Percentiles rank a stretch among this genome's conserved stretches.
Evolutionary conservation across 2,888 invertebrate species (phyloP).

Genomic region (Phragmatobia fuliginosa): DNA sequence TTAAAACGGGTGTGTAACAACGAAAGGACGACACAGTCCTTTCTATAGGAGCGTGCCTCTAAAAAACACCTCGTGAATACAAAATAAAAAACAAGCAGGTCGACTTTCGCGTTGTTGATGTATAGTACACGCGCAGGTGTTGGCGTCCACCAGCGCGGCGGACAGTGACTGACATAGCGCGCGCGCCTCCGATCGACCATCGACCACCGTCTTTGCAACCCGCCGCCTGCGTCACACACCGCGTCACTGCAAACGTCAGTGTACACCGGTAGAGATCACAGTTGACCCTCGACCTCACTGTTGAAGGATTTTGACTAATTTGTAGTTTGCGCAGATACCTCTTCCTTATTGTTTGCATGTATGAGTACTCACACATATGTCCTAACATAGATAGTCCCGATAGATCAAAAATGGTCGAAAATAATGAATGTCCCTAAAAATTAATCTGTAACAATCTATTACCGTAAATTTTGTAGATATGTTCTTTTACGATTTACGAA

Average conservation of each 20-base stretch:
- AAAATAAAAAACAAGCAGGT: constrained; percentile 68
- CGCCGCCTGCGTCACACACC: constrained; percentile 41
- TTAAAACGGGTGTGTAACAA: constrained; percentile 53
- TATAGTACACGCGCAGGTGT: constrained; percentile 66
- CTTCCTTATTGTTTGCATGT: background rate
- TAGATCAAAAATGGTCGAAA: no score
- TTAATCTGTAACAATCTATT: no score
- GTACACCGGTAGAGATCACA: constrained; percentile 20
- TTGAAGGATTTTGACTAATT: constrained; percentile 11
- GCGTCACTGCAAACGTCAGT: constrained; percentile 48
- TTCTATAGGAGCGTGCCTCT: constrained; percentile 64
- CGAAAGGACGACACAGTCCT: constrained; percentile 65
- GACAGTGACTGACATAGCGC: constrained; percentile 68
- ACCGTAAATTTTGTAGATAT: no score
- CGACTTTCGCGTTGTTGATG: constrained; percentile 74
- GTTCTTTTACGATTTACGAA: no score
- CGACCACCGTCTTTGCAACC: constrained; percentile 43
- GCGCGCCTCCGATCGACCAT: constrained; percentile 44
- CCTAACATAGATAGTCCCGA: no score
- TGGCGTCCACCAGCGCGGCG: constrained; percentile 68
- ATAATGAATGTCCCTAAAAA: no score
- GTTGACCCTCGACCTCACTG: constrained; percentile 22
- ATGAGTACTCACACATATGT: background rate
- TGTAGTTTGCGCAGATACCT: background rate
- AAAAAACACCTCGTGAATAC: constrained; percentile 73